Evolutionary conservation across 2,888 invertebrate genomes (phyloP), one percentile per base, ranked within the genome.

Genomic region (Macrophya alboannulata): DNA sequence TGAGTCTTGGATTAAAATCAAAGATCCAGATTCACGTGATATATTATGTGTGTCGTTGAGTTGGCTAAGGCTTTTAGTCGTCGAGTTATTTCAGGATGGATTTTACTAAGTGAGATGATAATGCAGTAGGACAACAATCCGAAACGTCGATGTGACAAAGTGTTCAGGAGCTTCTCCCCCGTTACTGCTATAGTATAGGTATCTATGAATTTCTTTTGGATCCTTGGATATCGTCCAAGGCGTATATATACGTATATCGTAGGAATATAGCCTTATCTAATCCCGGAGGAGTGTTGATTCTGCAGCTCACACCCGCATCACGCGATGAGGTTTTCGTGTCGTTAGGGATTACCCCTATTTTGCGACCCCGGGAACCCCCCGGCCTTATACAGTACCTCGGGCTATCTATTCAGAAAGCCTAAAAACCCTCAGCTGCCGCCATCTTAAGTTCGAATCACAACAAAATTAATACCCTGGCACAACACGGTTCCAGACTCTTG

Each of bases 281-380:
- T 90, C 89, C 90, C 84, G 86, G 45, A 86, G 88, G 87, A 90
- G 90, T 92, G 91, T 92, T 92, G 90, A 91, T 91, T 90, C 88
- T 90, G 87, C 88, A 88, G 89, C 89, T 90, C 88, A 89, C 87
- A 90, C 90, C 88, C 88, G 88, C 89, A 88, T 89, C 88, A 89
- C 88, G 89, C 90, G 91, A 92, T 92, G 92, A 90, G 91, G 87
- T 92, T 92, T 91, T 89, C 92, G 87, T 92, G 92, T 92, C 91
- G 88, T 85, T 87, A 85, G 86, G 90, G 91, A 91, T 91, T 92
- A 90, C 88, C 85, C 72, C 85, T 85, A 85, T 85, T 85, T 81
- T 68, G 71, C 85, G 81, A 81, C 77, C 85, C 45, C 43, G 68
- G 51, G 48, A 55, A 68, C 31, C 65, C 83, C n/a, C 12, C 31